Percentiles rank a stretch among this genome's conserved stretches.
Evolutionary conservation across 2,797 vertebrate genomes (phyloP).

Genomic region (Pseudocheirus occidentalis): DNA sequence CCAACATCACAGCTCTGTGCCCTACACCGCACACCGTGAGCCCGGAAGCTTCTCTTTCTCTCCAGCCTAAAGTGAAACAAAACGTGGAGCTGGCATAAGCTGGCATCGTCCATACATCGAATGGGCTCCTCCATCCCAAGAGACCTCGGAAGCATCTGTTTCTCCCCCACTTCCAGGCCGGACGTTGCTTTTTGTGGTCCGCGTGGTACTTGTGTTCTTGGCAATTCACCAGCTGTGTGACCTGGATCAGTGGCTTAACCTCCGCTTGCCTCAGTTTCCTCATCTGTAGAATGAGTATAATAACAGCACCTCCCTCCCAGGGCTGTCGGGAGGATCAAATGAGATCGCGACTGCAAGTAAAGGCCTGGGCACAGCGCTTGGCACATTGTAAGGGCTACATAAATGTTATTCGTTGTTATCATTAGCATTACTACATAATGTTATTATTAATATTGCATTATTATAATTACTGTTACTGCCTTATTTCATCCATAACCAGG

Average conservation of each 20-base stretch:
- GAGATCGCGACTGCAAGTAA: no score
- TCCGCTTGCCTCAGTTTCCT: no score
- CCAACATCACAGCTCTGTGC: background rate
- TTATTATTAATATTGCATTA: background rate
- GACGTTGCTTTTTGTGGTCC: background rate
- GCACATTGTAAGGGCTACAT: background rate
- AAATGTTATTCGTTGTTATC: background rate
- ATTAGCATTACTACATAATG: background rate
- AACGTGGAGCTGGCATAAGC: background rate
- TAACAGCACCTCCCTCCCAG: no score
- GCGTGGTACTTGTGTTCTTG: background rate
- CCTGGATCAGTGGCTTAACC: no score
- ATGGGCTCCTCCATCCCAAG: background rate
- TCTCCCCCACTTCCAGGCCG: background rate
- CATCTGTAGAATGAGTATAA: no score
- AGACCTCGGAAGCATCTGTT: background rate
- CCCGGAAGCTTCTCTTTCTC: background rate
- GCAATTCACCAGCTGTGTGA: background rate
- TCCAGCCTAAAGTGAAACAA: background rate
- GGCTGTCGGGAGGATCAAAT: no score
- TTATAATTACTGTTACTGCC: background rate
- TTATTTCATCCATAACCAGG: background rate
- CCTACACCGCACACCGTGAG: background rate
- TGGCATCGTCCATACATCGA: no score
- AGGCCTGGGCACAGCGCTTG: no score